Base-by-base conservation (phyloP, 1,140 invertebrate genomes). In the Drosophila lacertosa region DNA sequence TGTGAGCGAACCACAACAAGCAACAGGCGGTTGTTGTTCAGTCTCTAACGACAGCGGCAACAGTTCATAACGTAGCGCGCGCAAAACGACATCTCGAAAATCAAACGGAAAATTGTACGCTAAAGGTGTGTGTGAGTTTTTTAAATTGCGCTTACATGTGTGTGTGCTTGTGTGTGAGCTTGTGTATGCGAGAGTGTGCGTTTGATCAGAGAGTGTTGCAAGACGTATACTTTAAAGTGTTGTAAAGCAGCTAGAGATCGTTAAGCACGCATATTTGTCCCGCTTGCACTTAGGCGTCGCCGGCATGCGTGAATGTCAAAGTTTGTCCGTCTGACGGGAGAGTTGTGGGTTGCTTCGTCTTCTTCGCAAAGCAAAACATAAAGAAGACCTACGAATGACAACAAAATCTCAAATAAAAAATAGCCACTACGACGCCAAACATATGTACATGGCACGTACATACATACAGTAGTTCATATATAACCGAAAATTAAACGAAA, bases 11-110 rank as follows among this genome's bases (percentile, higher is more conserved):
- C 18, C 55, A n/a, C 50, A 37, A 59, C 33, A 39, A 80, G 77
- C 69, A 81, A 81, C 81, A 84, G 82, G 81, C 81, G 76, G 81
- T 84, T 84, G 69, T 68, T 50, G 70, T 58, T 86, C 88, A 89
- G 81, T 89, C 75, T 76, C 42, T 54, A 72, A 54, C 58, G 65
- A 74, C 63, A 70, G 55, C 72, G 51, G 32, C 67, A 80, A 66
- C 82, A 64, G 77, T 88, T 74, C 78, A 82, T 73, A 88, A 66
- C 47, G 44, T 63, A 55, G 47, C 71, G 60, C 72, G 77, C 77
- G 88, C 44, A 60, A 54, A 62, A 55, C 22, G 62, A 54, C 48
- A 18, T 37, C 24, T 55, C 59, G 53, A 57, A 80, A 68, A 55
- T 62, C 63, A 76, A 71, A 68, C 63, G 65, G 57, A 73, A 67